phyloP scores from a whole-genome alignment of 1,140 invertebrate genomes.

The Drosophila santomea region DNA sequence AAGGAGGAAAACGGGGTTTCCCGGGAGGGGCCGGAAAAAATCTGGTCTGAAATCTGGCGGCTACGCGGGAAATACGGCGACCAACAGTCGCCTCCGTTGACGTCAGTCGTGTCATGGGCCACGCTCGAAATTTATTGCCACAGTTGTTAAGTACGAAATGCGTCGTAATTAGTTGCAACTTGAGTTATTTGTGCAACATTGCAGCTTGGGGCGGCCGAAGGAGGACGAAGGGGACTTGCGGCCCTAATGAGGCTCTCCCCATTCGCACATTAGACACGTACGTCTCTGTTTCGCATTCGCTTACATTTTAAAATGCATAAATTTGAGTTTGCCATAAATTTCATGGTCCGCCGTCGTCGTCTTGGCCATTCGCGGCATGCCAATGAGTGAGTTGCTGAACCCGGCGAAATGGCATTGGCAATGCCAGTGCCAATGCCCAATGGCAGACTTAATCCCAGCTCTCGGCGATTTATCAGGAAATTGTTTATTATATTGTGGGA shows the following conservation, averaged over 20 bases:
- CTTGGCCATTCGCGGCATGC: slow-evolving; percentile 61
- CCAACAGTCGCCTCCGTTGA: slow-evolving; percentile 54
- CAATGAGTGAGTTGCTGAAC: slow-evolving; percentile 56
- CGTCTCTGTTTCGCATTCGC: slow-evolving; percentile 54
- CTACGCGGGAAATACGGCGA: slow-evolving; percentile 27
- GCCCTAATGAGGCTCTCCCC: slow-evolving; percentile 56
- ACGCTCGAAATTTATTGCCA: slow-evolving; percentile 78
- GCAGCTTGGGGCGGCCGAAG: slow-evolving; percentile 23
- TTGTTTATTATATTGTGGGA: slow-evolving; percentile 79
- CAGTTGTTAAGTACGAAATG: slow-evolving; percentile 82
- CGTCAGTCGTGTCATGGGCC: slow-evolving; percentile 75
- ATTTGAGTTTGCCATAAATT: slow-evolving; percentile 73
- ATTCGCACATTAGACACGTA: slow-evolving; percentile 82
- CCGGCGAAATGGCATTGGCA: background rate
- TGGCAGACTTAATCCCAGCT: slow-evolving; percentile 16
- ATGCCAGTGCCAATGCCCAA: background rate
- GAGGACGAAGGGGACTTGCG: slow-evolving; percentile 2
- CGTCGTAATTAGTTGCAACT: slow-evolving; percentile 82
- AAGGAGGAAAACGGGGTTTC: slow-evolving; percentile 42
- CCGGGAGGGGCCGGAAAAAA: slow-evolving; percentile 25
- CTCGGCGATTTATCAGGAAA: slow-evolving; percentile 76
- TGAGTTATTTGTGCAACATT: slow-evolving; percentile 83
- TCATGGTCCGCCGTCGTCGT: slow-evolving; percentile 34
- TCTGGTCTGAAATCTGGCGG: slow-evolving; percentile 55
- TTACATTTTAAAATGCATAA: slow-evolving; percentile 77